These are phyloP conservation scores for Agonum fuliginosum DNA, from an alignment of 2,888 invertebrate species.

Conservation along the genomic window DNA sequence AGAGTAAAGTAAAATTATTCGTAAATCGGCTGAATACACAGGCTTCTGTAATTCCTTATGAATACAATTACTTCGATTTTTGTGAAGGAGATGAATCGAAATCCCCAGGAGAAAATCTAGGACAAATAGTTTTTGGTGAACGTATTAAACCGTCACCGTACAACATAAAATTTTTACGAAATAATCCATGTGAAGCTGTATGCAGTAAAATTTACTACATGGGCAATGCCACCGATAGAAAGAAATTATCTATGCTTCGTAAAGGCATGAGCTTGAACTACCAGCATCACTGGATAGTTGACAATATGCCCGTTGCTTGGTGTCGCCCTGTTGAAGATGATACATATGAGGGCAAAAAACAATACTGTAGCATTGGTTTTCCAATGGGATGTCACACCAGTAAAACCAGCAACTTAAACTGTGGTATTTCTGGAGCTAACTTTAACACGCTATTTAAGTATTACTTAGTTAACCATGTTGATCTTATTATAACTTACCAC, in stretches of 20 bases:
- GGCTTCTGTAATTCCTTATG: slow-evolving; percentile 98
- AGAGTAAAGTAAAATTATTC: slow-evolving; percentile 91
- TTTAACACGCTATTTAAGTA: slow-evolving; percentile 78
- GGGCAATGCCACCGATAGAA: slow-evolving; percentile 78
- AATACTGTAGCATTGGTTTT: slow-evolving; percentile 95
- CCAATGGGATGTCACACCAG: slow-evolving; percentile 91
- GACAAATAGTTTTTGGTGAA: slow-evolving; percentile 99
- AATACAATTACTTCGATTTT: slow-evolving; percentile 98
- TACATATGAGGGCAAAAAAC: too few species aligned
- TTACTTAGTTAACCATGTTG: slow-evolving; percentile 98
- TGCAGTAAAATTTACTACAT: slow-evolving; percentile 84
- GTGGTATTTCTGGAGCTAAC: slow-evolving; percentile 63
- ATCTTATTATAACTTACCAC: slow-evolving; percentile 94
- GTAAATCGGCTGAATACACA: slow-evolving; percentile 99
- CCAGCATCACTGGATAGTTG: slow-evolving; percentile 98
- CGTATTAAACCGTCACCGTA: slow-evolving; percentile 96
- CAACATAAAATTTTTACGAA: slow-evolving; percentile 87
- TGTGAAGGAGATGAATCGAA: slow-evolving; percentile 85
- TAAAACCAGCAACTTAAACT: slow-evolving; percentile 48
- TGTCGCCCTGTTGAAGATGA: slow-evolving; percentile 87
- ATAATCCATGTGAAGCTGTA: slow-evolving; percentile 77
- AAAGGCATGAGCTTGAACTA: slow-evolving; percentile 95
- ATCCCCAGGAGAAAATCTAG: slow-evolving; percentile 97
- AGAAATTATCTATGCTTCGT: slow-evolving; percentile 87
- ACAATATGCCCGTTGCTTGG: slow-evolving; percentile 99